A percentile compares a stretch with the other conserved stretches of the same genome.
phyloP scores from a whole-genome alignment of 2,888 invertebrate species.

The Limnephilus marmoratus region DNA sequence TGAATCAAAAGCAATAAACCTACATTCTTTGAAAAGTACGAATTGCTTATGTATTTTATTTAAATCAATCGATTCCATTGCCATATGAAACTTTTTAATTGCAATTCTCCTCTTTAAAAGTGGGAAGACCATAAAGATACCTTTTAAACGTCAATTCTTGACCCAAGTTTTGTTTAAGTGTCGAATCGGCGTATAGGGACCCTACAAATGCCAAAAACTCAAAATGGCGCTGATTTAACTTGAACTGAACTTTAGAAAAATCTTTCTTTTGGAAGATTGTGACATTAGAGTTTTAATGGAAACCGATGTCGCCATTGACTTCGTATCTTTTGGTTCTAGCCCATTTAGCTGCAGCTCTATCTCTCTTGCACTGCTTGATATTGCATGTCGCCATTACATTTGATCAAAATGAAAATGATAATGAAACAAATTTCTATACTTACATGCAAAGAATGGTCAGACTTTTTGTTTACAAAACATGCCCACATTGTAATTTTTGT shows the following conservation, averaged over 20 bases:
- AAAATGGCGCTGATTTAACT: background rate
- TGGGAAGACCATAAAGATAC: background rate
- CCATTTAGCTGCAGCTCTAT: too few species aligned
- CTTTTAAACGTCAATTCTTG: too few species aligned
- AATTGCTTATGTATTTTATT: background rate
- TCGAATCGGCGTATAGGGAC: background rate
- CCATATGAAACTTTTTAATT: background rate
- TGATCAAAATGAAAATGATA: too few species aligned
- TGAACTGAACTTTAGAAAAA: background rate
- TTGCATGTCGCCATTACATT: too few species aligned
- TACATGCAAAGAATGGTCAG: too few species aligned
- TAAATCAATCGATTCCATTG: background rate
- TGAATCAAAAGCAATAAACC: background rate
- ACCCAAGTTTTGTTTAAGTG: too few species aligned
- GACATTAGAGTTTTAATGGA: background rate
- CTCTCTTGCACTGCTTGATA: too few species aligned
- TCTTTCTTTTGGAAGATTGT: background rate
- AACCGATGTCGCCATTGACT: too few species aligned
- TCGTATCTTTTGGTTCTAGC: too few species aligned
- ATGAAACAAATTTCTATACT: too few species aligned
- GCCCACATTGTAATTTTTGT: too few species aligned
- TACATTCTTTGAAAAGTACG: background rate
- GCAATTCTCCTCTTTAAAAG: background rate
- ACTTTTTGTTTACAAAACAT: too few species aligned
- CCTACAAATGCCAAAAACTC: background rate